A percentile compares a stretch with the other conserved stretches of the same genome.
phyloP scores from a whole-genome alignment of 2,888 invertebrate species.

The Drosophila peninsularis region DNA sequence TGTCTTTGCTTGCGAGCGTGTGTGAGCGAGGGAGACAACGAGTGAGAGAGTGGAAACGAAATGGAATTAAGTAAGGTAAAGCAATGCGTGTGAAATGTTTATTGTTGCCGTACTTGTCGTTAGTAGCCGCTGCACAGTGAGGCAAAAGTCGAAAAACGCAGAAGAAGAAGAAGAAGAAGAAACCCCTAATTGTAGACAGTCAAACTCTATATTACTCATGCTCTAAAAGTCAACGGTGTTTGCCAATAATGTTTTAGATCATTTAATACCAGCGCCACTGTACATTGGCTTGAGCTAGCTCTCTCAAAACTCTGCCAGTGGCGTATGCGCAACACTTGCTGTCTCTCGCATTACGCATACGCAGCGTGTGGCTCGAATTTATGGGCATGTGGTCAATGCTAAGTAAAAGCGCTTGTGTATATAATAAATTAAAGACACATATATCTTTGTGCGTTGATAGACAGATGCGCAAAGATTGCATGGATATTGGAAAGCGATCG shows the following conservation, averaged over 20 bases:
- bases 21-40: slow-evolving; percentile 11
- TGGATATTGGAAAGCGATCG: slow-evolving; percentile 46
- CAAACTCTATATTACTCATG: too few species aligned
- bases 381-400: slow-evolving; percentile 7
- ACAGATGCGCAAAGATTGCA: slow-evolving; percentile 15
- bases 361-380: slow-evolving; percentile 38
- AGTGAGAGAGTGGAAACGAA: slow-evolving; percentile 21
- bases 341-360: slow-evolving; percentile 67
- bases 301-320: slow-evolving; percentile 12
- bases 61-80: slow-evolving; percentile 28
- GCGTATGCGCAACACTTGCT: slow-evolving; percentile 68
- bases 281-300: slow-evolving; percentile 1
- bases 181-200: not conserved
- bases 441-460: slow-evolving; percentile 1
- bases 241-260: too few species aligned
- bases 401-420: slow-evolving; percentile 13
- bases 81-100: slow-evolving; percentile 17
- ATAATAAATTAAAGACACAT: not conserved
- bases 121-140: slow-evolving; percentile 19
- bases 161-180: not conserved
- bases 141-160: not conserved
- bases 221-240: too few species aligned
- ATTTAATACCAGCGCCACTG: not conserved
- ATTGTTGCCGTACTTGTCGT: slow-evolving; percentile 8
- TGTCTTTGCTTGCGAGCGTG: slow-evolving; percentile 5